These are phyloP conservation scores for Acrossocheilus wenchowensis DNA, from an alignment of 2,797 vertebrate species.

Conservation along the genomic window DNA sequence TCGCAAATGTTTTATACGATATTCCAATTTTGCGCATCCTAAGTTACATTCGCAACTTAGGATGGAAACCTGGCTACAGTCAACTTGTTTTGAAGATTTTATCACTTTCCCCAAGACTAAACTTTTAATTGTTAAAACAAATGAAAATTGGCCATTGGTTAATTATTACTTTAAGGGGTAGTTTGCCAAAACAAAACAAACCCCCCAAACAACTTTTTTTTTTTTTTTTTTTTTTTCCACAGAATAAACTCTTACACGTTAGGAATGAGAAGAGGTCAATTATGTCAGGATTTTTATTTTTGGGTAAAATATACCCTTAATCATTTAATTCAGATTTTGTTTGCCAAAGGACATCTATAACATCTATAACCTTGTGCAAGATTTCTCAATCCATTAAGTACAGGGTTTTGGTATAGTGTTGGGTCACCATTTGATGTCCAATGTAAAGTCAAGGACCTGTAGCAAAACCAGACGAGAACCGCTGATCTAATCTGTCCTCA, in stretches of 20 bases:
- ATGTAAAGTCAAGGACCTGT: neutral
- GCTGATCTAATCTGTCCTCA: neutral
- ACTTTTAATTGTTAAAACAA: neutral
- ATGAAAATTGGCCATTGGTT: neutral
- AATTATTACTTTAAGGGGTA: neutral
- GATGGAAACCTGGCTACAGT: neutral
- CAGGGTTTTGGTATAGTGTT: neutral
- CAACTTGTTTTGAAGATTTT: neutral
- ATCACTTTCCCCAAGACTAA: neutral
- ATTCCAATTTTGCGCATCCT: no score
- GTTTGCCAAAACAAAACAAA: neutral
- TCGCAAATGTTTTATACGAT: no score
- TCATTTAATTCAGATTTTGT: neutral
- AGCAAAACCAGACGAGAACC: neutral
- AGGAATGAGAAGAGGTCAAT: no score
- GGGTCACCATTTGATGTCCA: neutral
- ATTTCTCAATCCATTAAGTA: neutral
- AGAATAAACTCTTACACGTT: neutral
- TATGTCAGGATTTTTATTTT: no score
- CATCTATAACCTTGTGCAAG: neutral
- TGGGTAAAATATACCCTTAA: neutral
- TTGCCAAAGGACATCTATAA: neutral
- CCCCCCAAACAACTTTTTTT: no score
- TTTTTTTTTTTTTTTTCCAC: neutral
- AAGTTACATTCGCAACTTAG: no score